Percentiles rank a stretch among this genome's conserved stretches.
Evolutionary conservation across 2,113 vertebrate genomes (phyloP).

Genomic region (Pachypanchax playfairii): DNA sequence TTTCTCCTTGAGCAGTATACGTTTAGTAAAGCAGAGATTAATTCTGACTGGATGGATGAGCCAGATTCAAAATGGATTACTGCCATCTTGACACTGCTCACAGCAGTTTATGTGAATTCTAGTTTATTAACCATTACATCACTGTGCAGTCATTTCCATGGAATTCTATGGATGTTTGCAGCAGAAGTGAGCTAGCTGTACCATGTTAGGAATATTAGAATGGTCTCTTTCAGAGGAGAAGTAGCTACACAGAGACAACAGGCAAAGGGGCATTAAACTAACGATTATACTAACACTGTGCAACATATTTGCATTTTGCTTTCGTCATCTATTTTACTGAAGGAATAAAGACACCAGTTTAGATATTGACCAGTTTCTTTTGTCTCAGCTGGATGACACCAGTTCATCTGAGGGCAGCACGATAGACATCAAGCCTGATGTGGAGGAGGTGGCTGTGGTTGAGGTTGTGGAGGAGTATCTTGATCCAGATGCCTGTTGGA

Average conservation of each 20-base stretch:
- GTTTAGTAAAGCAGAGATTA: too few species aligned
- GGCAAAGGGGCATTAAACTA: conserved; percentile 29
- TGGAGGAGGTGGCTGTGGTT: conserved; percentile 91
- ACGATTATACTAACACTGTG: conserved; percentile 20
- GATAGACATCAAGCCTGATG: conserved; percentile 95
- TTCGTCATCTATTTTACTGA: background rate
- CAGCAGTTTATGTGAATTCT: too few species aligned
- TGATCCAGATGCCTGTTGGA: conserved; percentile 94
- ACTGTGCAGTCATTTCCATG: too few species aligned
- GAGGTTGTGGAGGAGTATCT: conserved; percentile 95
- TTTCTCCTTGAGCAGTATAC: too few species aligned
- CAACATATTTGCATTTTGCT: background rate
- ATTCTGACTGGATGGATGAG: too few species aligned
- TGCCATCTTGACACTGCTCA: too few species aligned
- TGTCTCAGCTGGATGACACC: conserved; percentile 85
- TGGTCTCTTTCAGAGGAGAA: background rate
- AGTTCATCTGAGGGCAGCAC: conserved; percentile 98
- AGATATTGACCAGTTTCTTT: conserved; percentile 23
- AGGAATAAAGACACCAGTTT: conserved; percentile 17
- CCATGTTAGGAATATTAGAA: too few species aligned
- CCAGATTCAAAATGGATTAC: too few species aligned
- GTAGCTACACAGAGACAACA: conserved; percentile 19
- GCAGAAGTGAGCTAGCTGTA: too few species aligned
- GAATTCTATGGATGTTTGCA: too few species aligned
- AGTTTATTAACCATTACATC: too few species aligned